Evolutionary conservation across 2,113 vertebrate genomes (phyloP).

Genomic region (Myotis brandtii): DNA sequence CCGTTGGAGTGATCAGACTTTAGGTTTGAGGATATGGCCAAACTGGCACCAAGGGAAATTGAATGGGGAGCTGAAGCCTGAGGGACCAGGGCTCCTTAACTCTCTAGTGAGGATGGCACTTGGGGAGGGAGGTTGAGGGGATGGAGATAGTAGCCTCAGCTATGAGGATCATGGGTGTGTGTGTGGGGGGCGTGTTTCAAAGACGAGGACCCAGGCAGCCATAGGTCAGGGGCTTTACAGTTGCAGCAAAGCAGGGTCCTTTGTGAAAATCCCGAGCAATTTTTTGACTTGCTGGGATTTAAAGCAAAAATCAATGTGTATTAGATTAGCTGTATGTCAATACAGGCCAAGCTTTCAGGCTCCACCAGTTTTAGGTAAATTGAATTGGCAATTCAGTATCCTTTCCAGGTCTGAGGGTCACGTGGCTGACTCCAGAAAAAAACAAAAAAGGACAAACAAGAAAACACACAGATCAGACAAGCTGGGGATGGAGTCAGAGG

Average conservation of each 20-base stretch:
- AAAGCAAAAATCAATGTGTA: conserved; percentile 82
- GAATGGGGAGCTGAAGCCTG: background rate
- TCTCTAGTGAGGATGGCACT: background rate
- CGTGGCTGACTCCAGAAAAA: conserved; percentile 46
- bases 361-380: conserved; percentile 83
- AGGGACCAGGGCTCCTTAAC: background rate
- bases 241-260: conserved; percentile 46
- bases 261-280: conserved; percentile 69
- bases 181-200: background rate
- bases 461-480: conserved; percentile 43
- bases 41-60: background rate
- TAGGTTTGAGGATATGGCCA: background rate
- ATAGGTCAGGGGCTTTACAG: background rate
- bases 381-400: conserved; percentile 77
- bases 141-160: background rate
- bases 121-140: fast-evolving
- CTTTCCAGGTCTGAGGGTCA: conserved; percentile 72
- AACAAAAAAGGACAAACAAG: conserved; percentile 41
- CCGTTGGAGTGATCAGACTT: background rate
- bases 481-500: background rate
- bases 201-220: background rate
- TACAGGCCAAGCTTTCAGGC: conserved; percentile 79
- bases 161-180: too few species aligned
- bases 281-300: conserved; percentile 75
- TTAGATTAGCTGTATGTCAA: conserved; percentile 81